Conservation (phyloP, 2,113 vertebrate genomes). For the Ctenodactylus gundi region DNA sequence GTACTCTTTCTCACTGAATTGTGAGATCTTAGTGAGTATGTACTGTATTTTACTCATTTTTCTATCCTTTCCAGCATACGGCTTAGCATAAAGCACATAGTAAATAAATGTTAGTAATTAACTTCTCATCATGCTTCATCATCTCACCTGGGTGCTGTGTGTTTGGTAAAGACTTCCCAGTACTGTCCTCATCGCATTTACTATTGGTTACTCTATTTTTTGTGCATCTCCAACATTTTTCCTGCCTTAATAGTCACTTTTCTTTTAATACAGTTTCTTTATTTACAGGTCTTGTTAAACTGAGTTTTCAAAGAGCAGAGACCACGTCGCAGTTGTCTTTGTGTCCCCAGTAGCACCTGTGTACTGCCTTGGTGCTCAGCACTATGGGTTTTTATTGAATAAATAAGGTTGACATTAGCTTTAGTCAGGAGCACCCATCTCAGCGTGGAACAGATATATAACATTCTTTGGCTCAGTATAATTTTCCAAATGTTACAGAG, state of each 20-base stretch:
- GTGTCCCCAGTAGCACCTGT: neutral
- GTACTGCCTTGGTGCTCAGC: neutral
- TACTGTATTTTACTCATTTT: neutral
- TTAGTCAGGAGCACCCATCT: neutral
- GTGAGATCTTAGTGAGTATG: neutral
- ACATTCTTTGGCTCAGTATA: neutral
- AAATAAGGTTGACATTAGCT: neutral
- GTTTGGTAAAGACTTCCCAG: conserved; percentile 4
- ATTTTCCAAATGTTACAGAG: neutral
- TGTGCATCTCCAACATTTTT: conserved; percentile 10
- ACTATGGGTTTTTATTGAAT: neutral
- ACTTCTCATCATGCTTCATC: neutral
- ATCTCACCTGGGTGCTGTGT: neutral
- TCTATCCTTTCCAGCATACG: neutral
- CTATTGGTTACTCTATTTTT: neutral
- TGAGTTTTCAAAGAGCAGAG: neutral
- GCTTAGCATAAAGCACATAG: neutral
- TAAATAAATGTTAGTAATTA: conserved; percentile 9
- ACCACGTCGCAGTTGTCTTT: neutral
- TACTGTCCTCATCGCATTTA: neutral
- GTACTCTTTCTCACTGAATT: neutral
- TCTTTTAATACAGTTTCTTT: neutral
- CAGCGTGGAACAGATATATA: neutral
- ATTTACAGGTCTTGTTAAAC: neutral
- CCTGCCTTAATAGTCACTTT: neutral